phyloP scores from a whole-genome alignment of 92 coral and sea anemone genomes.

The Phenganax subtilis region DNA sequence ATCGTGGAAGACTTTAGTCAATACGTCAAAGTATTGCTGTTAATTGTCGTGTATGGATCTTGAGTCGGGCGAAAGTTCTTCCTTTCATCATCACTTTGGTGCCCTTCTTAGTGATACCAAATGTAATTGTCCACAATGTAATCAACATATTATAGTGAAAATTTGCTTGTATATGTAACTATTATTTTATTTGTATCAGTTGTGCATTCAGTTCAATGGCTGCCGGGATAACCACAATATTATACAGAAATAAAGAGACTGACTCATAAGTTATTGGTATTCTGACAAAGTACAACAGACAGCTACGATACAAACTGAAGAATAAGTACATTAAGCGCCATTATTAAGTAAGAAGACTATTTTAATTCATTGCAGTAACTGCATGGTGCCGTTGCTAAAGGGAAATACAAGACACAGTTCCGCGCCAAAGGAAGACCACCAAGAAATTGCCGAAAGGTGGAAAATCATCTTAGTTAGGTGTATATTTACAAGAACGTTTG shows the following conservation, averaged over 20 bases:
- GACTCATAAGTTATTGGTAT: neutral
- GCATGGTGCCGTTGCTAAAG: no score
- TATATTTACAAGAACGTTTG: no score
- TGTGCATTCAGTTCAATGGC: neutral
- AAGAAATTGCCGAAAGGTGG: no score
- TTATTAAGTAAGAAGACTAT: no score
- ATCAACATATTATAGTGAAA: neutral
- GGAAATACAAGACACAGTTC: no score
- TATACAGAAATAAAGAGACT: slow-evolving; percentile 21
- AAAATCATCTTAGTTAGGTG: no score
- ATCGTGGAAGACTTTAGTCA: slow-evolving; percentile 11
- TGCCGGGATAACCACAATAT: slow-evolving; percentile 8
- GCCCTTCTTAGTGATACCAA: neutral
- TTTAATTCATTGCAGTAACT: no score
- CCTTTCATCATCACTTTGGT: neutral
- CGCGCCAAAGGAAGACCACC: no score
- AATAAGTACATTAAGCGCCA: no score
- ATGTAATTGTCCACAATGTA: slow-evolving; percentile 20
- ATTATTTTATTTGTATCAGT: neutral
- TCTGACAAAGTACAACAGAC: neutral
- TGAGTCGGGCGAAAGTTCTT: slow-evolving; percentile 17
- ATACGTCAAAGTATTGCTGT: slow-evolving; percentile 8
- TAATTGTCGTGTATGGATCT: neutral
- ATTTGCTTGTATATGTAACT: slow-evolving; percentile 1
- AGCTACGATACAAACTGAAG: neutral